phyloP scores from a whole-genome alignment of 2,888 invertebrate species.

The Macrophya alboannulata region DNA sequence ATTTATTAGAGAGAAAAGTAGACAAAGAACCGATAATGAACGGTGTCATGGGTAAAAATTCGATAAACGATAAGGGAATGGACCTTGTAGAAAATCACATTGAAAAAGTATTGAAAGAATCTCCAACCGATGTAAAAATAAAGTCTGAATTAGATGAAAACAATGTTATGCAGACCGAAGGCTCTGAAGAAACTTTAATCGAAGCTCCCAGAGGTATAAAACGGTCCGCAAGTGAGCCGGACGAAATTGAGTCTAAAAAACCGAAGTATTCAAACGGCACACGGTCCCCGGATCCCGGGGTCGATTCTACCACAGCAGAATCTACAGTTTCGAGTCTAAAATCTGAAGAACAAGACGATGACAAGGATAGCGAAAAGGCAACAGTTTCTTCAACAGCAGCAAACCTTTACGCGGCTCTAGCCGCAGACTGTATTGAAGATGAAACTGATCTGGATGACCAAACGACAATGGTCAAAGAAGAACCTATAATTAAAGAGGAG shows the following conservation, averaged over 20 bases:
- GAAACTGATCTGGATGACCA: conserved; percentile 83
- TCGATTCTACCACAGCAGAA: conserved; percentile 78
- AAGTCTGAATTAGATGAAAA: conserved; percentile 71
- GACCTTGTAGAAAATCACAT: conserved; percentile 85
- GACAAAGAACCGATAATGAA: conserved; percentile 84
- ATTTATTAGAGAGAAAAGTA: conserved; percentile 90
- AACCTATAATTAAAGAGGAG: conserved; percentile 66
- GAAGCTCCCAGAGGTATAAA: conserved; percentile 78
- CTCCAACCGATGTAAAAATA: conserved; percentile 72
- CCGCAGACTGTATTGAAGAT: conserved; percentile 92
- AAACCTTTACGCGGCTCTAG: conserved; percentile 92
- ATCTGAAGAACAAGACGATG: conserved; percentile 80
- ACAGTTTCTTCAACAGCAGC: conserved; percentile 92
- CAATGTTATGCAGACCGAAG: conserved; percentile 73
- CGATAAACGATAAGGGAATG: conserved; percentile 83
- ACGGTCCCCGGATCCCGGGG: conserved; percentile 75
- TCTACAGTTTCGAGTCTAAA: conserved; percentile 81
- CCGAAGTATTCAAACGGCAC: conserved; percentile 78
- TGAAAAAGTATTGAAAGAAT: conserved; percentile 80
- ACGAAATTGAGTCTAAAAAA: conserved; percentile 80
- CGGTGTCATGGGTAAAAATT: conserved; percentile 83
- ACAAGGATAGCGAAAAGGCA: conserved; percentile 81
- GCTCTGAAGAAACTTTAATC: conserved; percentile 74
- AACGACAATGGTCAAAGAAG: conserved; percentile 64
- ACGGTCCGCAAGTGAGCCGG: conserved; percentile 77